These are phyloP conservation scores for Syngnathus acus DNA, from an alignment of 2,797 vertebrate genomes.

Conservation along the genomic window DNA sequence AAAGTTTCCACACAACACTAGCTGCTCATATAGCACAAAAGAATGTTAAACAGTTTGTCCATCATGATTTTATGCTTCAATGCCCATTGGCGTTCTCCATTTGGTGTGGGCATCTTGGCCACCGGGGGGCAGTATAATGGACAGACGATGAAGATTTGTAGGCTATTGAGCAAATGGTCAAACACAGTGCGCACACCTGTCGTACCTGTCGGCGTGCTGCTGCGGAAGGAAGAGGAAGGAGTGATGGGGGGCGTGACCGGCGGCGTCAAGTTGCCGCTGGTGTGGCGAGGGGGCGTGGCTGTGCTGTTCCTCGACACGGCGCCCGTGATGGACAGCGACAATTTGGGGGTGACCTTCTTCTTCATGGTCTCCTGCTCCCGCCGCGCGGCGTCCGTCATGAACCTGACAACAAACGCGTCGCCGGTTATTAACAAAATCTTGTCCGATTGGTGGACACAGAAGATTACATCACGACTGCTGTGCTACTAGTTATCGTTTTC, in stretches of 20 bases:
- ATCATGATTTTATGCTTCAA: too few relatives aligned
- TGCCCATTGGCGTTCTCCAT: too few relatives aligned
- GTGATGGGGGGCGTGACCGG: constrained; percentile 99
- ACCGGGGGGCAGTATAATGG: too few relatives aligned
- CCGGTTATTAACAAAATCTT: neutral
- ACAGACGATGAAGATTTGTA: too few relatives aligned
- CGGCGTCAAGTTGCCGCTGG: constrained; percentile 97
- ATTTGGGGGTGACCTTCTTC: constrained; percentile 93
- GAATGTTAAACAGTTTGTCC: too few relatives aligned
- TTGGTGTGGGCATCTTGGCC: too few relatives aligned
- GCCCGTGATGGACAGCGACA: constrained; percentile 89
- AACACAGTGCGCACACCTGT: constrained; percentile 42
- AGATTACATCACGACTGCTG: neutral
- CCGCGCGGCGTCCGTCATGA: constrained; percentile 97
- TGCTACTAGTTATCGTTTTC: neutral
- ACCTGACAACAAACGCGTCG: constrained; percentile 60
- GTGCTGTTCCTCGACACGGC: constrained; percentile 90
- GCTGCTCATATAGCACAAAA: neutral
- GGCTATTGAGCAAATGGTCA: too few relatives aligned
- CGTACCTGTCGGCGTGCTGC: constrained; percentile 95
- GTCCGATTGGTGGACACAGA: neutral
- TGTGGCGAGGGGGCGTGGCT: constrained; percentile 94
- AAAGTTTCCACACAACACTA: neutral
- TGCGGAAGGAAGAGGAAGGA: constrained; percentile 95
- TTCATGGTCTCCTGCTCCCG: constrained; percentile 94